Evolutionary conservation across 2,797 vertebrate genomes (phyloP).

Genomic region (Prionace glauca): DNA sequence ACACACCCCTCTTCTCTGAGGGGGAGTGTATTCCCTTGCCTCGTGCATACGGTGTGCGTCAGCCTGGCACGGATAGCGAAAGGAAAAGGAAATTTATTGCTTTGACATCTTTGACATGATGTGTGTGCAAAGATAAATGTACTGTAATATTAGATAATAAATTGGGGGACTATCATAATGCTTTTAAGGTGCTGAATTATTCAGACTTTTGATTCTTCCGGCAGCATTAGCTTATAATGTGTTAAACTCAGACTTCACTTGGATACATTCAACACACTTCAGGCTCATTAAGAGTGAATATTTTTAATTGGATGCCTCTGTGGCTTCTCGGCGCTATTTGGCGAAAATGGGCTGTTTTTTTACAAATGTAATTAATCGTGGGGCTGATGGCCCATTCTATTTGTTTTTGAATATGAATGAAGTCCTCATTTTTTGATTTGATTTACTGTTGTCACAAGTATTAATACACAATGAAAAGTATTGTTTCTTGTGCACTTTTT

Average conservation of each 20-base stretch:
- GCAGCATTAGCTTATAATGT: neutral
- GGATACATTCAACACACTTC: neutral
- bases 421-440: neutral
- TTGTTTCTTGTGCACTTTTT: too few species aligned
- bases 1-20: neutral
- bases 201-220: neutral
- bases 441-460: too few species aligned
- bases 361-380: neutral
- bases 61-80: neutral
- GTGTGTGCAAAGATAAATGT: neutral
- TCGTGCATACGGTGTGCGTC: neutral
- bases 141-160: neutral
- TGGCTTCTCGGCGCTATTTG: neutral
- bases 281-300: neutral
- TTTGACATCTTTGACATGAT: neutral
- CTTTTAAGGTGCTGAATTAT: neutral
- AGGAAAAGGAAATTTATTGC: neutral
- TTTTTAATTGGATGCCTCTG: neutral
- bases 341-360: neutral
- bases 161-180: neutral
- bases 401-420: neutral
- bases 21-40: neutral
- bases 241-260: neutral
- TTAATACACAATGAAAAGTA: too few species aligned
- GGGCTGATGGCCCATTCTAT: neutral